phyloP scores from a whole-genome alignment of 2,113 vertebrate species.

The Otus sunia region DNA sequence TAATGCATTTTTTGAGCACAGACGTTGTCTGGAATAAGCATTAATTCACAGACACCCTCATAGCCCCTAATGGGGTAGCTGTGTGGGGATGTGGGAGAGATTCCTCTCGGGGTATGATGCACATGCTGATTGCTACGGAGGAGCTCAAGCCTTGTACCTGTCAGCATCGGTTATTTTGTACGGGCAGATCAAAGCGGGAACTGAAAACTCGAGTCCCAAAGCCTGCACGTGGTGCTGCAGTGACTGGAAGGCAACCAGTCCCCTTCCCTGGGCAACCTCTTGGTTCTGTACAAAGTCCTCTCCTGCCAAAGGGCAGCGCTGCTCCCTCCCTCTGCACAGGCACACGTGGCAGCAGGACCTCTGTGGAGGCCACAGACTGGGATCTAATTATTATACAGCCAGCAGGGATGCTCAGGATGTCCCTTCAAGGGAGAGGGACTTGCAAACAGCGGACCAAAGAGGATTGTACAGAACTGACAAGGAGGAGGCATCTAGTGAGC shows the following conservation, averaged over 20 bases:
- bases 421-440: background rate
- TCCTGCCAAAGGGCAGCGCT: rapidly evolving
- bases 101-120: background rate
- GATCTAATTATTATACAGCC: background rate
- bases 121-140: rapidly evolving
- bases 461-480: background rate
- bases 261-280: background rate
- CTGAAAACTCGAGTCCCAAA: background rate
- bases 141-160: background rate
- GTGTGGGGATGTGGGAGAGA: background rate
- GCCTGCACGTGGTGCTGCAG: rapidly evolving
- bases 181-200: background rate
- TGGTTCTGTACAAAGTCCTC: background rate
- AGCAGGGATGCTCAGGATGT: background rate
- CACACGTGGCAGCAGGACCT: rapidly evolving
- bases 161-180: background rate
- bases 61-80: background rate
- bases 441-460: background rate
- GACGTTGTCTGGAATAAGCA: background rate
- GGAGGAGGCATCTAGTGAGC: background rate
- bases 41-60: background rate
- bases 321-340: background rate
- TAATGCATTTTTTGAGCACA: background rate
- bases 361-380: background rate
- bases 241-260: background rate